A percentile compares a stretch with the other conserved stretches of the same genome.
Evolutionary conservation across 2,888 invertebrate species (phyloP).

Genomic region (Leucophora obtusa): DNA sequence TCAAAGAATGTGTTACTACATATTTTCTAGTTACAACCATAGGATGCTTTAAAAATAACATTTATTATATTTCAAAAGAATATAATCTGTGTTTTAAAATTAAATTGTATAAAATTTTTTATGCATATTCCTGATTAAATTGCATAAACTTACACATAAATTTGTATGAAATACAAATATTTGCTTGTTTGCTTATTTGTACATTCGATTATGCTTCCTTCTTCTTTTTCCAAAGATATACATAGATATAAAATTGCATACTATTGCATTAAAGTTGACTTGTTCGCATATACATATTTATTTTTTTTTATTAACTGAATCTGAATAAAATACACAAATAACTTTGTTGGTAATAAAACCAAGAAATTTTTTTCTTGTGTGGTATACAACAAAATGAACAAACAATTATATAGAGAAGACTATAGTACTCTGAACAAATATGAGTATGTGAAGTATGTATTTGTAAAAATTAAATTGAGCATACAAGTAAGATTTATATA

Average conservation of each 20-base stretch:
- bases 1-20: too few relatives aligned
- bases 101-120: background rate
- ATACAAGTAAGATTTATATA: background rate
- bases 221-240: too few relatives aligned
- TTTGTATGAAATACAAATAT: background rate
- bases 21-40: too few relatives aligned
- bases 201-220: background rate
- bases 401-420: conserved; percentile 2
- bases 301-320: background rate
- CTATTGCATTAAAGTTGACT: background rate
- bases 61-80: too few relatives aligned
- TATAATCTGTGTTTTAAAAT: background rate
- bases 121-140: background rate
- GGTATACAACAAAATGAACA: background rate
- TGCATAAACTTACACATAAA: background rate
- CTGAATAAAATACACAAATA: background rate
- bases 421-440: background rate
- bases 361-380: background rate
- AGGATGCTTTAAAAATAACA: too few relatives aligned
- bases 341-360: background rate
- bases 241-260: too few relatives aligned
- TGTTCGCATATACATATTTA: background rate
- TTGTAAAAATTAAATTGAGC: conserved; percentile 46
- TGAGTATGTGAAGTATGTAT: conserved; percentile 1
- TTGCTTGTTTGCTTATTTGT: background rate